Evolutionary conservation across 1,140 invertebrate species (phyloP).

Genomic region (Bicyclus anynana): DNA sequence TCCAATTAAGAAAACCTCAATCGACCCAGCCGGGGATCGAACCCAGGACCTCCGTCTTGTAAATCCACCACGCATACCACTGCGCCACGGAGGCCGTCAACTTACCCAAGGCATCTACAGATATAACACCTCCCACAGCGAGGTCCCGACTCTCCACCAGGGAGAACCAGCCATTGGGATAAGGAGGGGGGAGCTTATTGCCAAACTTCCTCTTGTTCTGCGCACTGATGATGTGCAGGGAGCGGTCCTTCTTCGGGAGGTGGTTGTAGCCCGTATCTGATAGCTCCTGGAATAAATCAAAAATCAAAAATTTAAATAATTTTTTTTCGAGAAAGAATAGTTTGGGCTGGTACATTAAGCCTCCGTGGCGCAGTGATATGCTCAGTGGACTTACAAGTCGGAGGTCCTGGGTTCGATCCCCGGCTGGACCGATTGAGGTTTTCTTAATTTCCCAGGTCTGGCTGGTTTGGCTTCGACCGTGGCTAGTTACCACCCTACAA

Average conservation of each 20-base stretch:
- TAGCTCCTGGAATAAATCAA: conserved; percentile 44
- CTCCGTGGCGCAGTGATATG: too few species aligned
- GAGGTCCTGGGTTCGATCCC: too few species aligned
- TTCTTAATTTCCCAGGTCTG: neutral
- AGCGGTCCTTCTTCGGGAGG: conserved; percentile 80
- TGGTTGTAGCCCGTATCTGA: conserved; percentile 53
- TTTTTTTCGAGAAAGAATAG: too few species aligned
- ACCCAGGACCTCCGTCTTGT: too few species aligned
- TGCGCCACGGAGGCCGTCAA: too few species aligned
- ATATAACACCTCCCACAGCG: conserved; percentile 78
- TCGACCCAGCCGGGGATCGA: too few species aligned
- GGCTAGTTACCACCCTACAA: neutral
- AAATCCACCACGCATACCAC: too few species aligned
- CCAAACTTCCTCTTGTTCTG: conserved; percentile 76
- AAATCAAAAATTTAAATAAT: neutral
- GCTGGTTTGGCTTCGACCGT: too few species aligned
- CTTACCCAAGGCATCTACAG: conserved; percentile 84
- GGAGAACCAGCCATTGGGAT: conserved; percentile 94
- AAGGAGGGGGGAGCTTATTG: conserved; percentile 85
- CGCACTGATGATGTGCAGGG: conserved; percentile 50
- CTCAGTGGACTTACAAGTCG: too few species aligned
- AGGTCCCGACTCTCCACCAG: conserved; percentile 85
- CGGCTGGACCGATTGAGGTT: too few species aligned
- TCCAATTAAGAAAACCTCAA: too few species aligned
- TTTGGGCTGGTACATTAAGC: too few species aligned